Evolutionary conservation across 1,140 invertebrate genomes (phyloP).

Genomic region (Akabosia matsudoensis): DNA sequence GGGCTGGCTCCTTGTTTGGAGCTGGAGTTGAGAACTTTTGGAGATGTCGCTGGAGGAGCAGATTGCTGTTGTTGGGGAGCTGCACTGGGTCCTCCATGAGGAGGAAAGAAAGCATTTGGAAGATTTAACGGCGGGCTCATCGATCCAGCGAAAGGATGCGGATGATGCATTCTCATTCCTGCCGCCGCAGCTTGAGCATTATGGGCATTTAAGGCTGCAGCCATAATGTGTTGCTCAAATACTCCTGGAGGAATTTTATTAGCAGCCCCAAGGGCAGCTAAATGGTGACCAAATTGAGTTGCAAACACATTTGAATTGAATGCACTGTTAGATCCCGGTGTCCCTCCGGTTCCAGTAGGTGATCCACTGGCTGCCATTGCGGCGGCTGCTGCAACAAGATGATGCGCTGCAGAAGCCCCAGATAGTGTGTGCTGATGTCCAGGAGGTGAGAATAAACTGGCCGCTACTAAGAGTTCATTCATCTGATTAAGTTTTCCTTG

Average conservation of each 20-base stretch:
- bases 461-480: conserved; percentile 36
- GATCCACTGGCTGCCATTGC: neutral
- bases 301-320: neutral
- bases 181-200: neutral
- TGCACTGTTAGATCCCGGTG: neutral
- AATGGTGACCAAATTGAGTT: neutral
- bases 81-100: neutral
- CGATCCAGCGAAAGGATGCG: neutral
- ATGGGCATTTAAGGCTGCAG: conserved; percentile 10
- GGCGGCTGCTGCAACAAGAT: neutral
- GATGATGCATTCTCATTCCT: neutral
- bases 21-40: neutral
- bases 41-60: neutral
- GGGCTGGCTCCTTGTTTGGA: neutral
- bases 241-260: conserved; percentile 1
- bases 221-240: conserved; percentile 8
- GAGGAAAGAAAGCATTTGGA: conserved; percentile 6
- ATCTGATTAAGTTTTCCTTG: conserved; percentile 40
- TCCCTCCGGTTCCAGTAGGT: conserved; percentile 4
- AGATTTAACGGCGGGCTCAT: conserved; percentile 12
- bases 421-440: neutral
- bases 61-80: neutral
- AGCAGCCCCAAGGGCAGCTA: neutral
- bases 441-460: conserved; percentile 26
- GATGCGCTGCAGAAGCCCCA: neutral